Percentiles rank a stretch among this genome's conserved stretches.
Evolutionary conservation across 2,888 invertebrate genomes (phyloP).

Genomic region (Ornithoptera alexandrae): DNA sequence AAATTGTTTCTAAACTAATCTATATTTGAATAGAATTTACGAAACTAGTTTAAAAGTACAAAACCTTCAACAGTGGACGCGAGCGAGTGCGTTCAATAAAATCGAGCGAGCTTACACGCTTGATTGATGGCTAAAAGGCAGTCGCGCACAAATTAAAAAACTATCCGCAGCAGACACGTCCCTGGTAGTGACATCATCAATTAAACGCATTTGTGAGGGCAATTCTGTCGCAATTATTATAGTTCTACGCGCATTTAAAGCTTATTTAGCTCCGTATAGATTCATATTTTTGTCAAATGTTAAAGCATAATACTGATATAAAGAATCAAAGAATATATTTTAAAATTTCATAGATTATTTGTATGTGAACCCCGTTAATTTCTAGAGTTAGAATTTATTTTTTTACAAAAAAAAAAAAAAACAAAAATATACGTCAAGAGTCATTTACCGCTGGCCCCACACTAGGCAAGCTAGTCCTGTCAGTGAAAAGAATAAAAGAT

Average conservation of each 20-base stretch:
- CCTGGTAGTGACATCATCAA: conserved; percentile 35
- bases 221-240: conserved; percentile 29
- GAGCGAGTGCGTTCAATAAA: conserved; percentile 31
- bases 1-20: neutral
- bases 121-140: conserved; percentile 45
- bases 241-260: conserved; percentile 12
- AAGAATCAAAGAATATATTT: no score
- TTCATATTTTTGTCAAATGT: no score
- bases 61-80: conserved; percentile 27
- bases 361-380: no score
- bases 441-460: no score
- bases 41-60: conserved; percentile 21
- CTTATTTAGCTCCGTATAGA: neutral
- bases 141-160: conserved; percentile 42
- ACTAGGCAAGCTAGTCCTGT: no score
- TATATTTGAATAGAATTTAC: conserved; percentile 23
- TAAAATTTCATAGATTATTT: no score
- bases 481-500: no score
- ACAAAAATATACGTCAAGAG: no score
- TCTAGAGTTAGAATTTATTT: no score
- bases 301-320: no score
- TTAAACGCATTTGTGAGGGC: conserved; percentile 33
- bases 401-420: no score
- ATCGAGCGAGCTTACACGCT: conserved; percentile 38
- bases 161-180: conserved; percentile 33